Evolutionary conservation across 35 echinoderm and acorn worm species (phyloP).

Genomic region (Heliocidaris tuberculata): DNA sequence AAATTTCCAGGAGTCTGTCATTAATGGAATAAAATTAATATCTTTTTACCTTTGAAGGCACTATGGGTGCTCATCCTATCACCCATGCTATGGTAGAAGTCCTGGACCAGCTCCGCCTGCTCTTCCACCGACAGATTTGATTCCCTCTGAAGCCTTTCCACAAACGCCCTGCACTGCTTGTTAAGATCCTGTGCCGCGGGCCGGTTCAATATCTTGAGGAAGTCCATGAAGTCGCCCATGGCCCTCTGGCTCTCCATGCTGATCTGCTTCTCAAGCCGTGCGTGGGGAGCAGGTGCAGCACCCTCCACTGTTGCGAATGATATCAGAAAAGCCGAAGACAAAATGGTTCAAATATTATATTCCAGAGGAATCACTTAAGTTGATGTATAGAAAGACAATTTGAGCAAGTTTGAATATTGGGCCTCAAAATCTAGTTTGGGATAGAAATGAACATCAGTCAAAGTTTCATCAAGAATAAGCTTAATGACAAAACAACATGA

Average conservation of each 20-base stretch:
- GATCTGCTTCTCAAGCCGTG: constrained; percentile 60
- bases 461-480: too few relatives aligned
- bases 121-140: constrained; percentile 68
- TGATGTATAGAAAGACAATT: too few relatives aligned
- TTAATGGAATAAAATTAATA: too few relatives aligned
- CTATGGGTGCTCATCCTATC: constrained; percentile 71
- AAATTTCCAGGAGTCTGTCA: too few relatives aligned
- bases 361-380: neutral
- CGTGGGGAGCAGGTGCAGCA: constrained; percentile 45
- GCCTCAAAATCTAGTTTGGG: too few relatives aligned
- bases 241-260: constrained; percentile 91
- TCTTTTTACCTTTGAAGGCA: constrained; percentile 69
- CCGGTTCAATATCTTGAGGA: constrained; percentile 82
- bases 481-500: too few relatives aligned
- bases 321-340: neutral
- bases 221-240: constrained; percentile 74
- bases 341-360: too few relatives aligned
- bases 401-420: too few relatives aligned
- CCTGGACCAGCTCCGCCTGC: constrained; percentile 85
- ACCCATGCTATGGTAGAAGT: constrained; percentile 79
- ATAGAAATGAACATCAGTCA: too few relatives aligned
- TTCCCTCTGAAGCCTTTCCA: constrained; percentile 62
- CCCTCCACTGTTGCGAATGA: neutral
- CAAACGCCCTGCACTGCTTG: constrained; percentile 70
- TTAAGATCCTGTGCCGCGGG: constrained; percentile 73